Evolutionary conservation across 2,113 vertebrate genomes (phyloP), one percentile per base, ranked within the genome.

Genomic region (Reinhardtius hippoglossoides): DNA sequence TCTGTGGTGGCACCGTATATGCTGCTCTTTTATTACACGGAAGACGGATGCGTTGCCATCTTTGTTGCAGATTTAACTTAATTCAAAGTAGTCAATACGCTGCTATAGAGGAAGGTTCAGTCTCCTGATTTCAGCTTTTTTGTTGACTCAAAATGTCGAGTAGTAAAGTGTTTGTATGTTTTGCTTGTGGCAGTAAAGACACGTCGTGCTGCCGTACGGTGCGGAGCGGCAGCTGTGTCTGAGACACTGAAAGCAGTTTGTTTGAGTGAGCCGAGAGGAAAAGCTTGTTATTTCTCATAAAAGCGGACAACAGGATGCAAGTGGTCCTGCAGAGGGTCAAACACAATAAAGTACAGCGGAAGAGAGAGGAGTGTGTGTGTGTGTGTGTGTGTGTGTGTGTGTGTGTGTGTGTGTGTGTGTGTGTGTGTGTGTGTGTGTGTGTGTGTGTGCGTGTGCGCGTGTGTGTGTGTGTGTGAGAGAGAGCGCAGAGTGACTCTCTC

Each of bases 401-500:
- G 27, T 27, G 27, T 27, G 27, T 27, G 27, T 27, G 27, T 27
- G 27, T 5, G 70, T 59, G 63, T 31, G 27, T 31, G 27, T 31
- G 27, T 31, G 27, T 31, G 27, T 31, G 27, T 27, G 27, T 27
- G 27, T 27, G 27, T 27, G 27, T 27, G 27, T 27, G 27, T 27
- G 27, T 27, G 27, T 27, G 27, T 5, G 27, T 27, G 27, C 4
- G 27, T 27, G 27, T 5, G 27, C 5, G 27, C 5, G 27, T 27
- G 27, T 27, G 27, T 27, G 27, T 27, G 27, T 5, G 70, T 59
- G 63, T 64, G 58, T 70, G 76, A 73, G 68, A 8, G 81, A 65
- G 70, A 56, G 63, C 80, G 83, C 82, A 95, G 94, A 94, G 95
- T 96, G 96, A 96, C 95, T 95, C 95, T 94, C 94, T 95, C 94